Base-by-base conservation (phyloP, 2,888 invertebrate genomes). In the Tetheella fluctuosa region DNA sequence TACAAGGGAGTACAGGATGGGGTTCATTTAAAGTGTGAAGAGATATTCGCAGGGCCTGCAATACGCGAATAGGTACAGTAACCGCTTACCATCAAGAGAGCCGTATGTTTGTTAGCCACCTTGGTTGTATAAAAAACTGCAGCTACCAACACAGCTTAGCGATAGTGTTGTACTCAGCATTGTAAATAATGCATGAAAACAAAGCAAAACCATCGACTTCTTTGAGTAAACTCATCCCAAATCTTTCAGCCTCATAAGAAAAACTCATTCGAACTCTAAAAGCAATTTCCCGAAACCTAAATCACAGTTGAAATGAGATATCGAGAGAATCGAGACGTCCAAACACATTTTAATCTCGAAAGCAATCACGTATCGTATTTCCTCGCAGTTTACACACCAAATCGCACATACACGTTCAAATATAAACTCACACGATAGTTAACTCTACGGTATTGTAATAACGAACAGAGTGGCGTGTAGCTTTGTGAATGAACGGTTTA, bases 311-410 rank as follows among this genome's bases (percentile, higher is more conserved):
- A 61, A 70, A 66, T 62, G 20, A 57, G 62, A 71, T 65, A 74
- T 64, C 60, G 58, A 71, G 54, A 65, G 62, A 65, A 74, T 64
- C 60, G 59, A 72, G 52, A 65, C 62, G 66, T 70, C 62, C 68
- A 62, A 70, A 74, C 70, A 77, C 68, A 73, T 69, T 77, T 76
- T 67, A 73, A 74, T 78, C 73, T 70, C 67, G 71, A 71, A 76
- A 74, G 65, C 77, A 74, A 80, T 81, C 67, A 71, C 65, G 67
- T 66, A 72, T 77, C 71, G 64, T 58, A 68, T 80, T 81, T 71
- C 73, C 68, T 70, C 64, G 53, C 64, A 63, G 39, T 48, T 48
- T 20, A 48, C 17, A 48, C 48, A 48, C 64, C 52, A 59, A 67
- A 69, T 66, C 63, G 57, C 52, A 61, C 62, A 60, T 54, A 58